Evolutionary conservation across 2,888 invertebrate genomes (phyloP), one percentile per base, ranked within the genome.

Genomic region (Isoperla grammatica): DNA sequence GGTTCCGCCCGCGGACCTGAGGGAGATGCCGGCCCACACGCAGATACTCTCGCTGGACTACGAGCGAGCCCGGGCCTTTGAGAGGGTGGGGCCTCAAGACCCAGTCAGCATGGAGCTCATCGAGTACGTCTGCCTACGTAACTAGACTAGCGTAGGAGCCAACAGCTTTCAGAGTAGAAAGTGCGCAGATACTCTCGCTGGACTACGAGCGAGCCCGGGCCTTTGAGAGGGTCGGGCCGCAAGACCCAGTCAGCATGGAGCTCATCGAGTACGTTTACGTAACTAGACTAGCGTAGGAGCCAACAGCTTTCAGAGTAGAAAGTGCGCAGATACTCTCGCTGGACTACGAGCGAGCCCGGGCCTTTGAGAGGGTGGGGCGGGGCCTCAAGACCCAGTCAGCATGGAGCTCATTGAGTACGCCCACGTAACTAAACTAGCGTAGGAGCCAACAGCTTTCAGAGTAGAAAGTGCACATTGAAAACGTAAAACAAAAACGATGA

Each of bases 311-410:
- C n/a, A n/a, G n/a, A n/a, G n/a, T n/a, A n/a, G n/a, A n/a, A n/a
- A n/a, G n/a, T n/a, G n/a, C 81, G 57, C 89, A 90, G 75, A 88
- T 95, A 64, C 75, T 86, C 53, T 77, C 78, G 1, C 72, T 92
- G 40, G 82, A 80, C 4, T 70, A 79, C 54, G 79, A 82, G 1
- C 81, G 81, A 64, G 72, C 87, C 49, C 72, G 75, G 22, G 75
- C 81, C 12, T 87, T 87, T 70, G 77, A 84, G 65, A 76, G 76
- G 61, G 78, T 87, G 63, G 79, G 81, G n/a, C n/a, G n/a, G n/a
- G n/a, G 63, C 76, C 78, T n/a, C 78, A 78, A 45, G 81, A 82
- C 64, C 78, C 81, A 23, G 84, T 92, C 56, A 89, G 17, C 56
- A 43, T 56, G 56, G 45, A 56, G 8, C 12, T 56, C 2, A 17